Base-by-base conservation (phyloP, 1,140 invertebrate species). In the Bombus pascuorum region DNA sequence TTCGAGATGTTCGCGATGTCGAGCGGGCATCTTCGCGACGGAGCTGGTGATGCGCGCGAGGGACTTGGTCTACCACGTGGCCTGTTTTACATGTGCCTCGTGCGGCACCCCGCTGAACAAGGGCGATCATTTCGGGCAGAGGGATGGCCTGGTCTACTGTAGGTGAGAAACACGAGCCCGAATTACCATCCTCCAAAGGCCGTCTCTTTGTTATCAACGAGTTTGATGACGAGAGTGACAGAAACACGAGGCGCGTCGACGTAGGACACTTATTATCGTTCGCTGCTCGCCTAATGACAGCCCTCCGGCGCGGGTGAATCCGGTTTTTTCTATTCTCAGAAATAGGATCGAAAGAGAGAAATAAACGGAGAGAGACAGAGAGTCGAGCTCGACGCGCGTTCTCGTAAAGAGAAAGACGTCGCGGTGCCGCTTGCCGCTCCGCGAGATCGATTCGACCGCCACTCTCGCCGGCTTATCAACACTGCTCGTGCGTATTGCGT, bases 41-140 rank as follows among this genome's bases (percentile, higher is more conserved):
- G 98, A 99, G 95, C 95, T 99, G 91, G 98, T 99, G 92, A 99
- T 99, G 98, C 95, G 98, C 86, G 98, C 98, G 0, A 95, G 97
- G 47, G 98, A 98, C 88, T 96, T 97, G 89, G 98, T 99, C 71
- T 99, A 98, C 94, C 98, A 99, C 94, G 96, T 98, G 74, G 97
- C 97, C 84, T 99, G 98, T 95, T 99, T 99, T 95, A 97, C 97
- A 4, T 99, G 98, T 93, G 96, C 97, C 34, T 97, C 97, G 76
- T 99, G 98, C 95, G 97, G 98, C 78, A 96, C 96, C 25, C 96
- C 96, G 42, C 95, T 98, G 62, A 97, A 97, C 84, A 97, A 97
- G 93, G 97, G 98, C 47, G 98, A 99, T 94, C 97, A 98, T 90
- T 99, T 98, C 95, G 98, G 98, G 28, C 97, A 98, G 96, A 96